Evolutionary conservation across 2,888 invertebrate genomes (phyloP).

Genomic region (Zele albiditarsus): DNA sequence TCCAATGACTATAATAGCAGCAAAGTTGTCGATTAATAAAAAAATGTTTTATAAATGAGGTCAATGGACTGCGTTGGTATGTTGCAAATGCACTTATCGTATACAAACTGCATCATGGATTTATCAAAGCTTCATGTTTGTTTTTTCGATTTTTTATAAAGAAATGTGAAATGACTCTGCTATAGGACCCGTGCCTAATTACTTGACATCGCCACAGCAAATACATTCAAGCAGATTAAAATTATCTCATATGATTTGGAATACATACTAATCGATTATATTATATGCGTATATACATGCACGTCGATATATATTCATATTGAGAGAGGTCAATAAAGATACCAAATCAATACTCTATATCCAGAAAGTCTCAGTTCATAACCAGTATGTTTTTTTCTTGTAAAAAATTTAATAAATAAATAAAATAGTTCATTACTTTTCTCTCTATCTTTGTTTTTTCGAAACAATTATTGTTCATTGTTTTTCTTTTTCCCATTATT

Average conservation of each 20-base stretch:
- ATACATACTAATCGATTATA: constrained; percentile 20
- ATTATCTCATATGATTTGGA: constrained; percentile 30
- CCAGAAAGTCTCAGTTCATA: neutral
- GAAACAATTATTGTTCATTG: constrained; percentile 16
- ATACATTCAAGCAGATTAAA: constrained; percentile 22
- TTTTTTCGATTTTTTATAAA: neutral
- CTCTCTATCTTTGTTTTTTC: neutral
- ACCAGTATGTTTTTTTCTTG: neutral
- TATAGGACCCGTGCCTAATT: constrained; percentile 29
- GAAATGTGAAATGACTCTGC: constrained; percentile 1
- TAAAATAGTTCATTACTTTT: neutral
- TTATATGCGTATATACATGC: neutral
- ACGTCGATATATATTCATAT: neutral
- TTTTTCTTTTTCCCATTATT: constrained; percentile 26
- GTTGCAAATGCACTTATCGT: constrained; percentile 11
- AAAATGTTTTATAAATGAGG: constrained; percentile 25
- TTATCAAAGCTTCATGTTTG: neutral
- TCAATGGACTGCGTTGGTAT: constrained; percentile 33
- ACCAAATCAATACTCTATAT: constrained; percentile 15
- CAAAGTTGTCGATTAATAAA: constrained; percentile 11
- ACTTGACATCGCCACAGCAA: constrained; percentile 17
- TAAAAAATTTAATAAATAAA: constrained; percentile 18
- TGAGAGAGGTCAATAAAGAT: constrained; percentile 27
- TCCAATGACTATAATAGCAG: constrained; percentile 10
- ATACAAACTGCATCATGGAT: neutral